Conservation (phyloP, 2,113 vertebrate genomes). For the Aptenodytes forsteri region DNA sequence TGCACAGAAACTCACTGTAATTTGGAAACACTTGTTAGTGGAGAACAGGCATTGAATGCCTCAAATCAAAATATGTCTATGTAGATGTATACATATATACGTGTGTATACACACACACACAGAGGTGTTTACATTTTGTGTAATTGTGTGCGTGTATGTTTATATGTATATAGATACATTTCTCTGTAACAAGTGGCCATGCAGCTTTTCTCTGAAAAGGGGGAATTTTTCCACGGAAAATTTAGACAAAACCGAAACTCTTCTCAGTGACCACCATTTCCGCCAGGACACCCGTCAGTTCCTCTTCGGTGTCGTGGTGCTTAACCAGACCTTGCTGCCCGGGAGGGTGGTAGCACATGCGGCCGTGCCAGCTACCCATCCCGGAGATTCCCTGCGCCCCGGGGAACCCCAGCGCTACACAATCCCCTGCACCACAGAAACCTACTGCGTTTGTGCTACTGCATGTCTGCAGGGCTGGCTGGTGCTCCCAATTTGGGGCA, state of each 20-base stretch:
- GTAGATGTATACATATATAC: neutral
- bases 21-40: neutral
- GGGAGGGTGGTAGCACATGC: fast-evolving
- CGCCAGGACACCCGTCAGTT: neutral
- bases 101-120: neutral
- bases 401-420: neutral
- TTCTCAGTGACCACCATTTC: neutral
- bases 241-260: neutral
- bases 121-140: neutral
- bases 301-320: neutral
- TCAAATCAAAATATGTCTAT: neutral
- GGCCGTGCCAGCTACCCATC: neutral
- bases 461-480: neutral
- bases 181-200: neutral
- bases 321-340: neutral
- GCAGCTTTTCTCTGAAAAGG: neutral
- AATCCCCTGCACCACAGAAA: neutral
- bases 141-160: neutral
- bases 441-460: neutral
- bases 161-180: neutral
- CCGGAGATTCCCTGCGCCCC: fast-evolving
- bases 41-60: neutral
- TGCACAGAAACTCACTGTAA: neutral
- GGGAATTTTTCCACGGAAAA: neutral
- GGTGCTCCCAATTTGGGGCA: neutral